Base-by-base conservation (phyloP, 2,113 vertebrate genomes). In the Rhabdornis inornatus region DNA sequence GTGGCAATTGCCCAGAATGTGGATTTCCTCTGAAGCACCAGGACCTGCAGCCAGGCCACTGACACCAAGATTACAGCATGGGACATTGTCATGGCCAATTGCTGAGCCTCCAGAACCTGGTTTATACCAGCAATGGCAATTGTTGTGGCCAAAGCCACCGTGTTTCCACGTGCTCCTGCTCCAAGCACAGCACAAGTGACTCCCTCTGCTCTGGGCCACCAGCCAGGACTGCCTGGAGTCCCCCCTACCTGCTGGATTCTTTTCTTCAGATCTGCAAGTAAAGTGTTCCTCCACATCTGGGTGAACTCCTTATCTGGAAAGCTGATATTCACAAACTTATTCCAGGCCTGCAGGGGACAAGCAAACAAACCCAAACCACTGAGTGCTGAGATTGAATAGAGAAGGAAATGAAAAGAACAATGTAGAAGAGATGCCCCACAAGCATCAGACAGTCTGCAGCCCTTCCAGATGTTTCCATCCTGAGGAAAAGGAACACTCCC, bases 181-280 rank as follows among this genome's bases (percentile, higher is more conserved):
- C 40, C 25, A 24, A 35, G 70, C 65, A 37, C 30, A 55, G 64
- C 44, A 83, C 70, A 45, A 28, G 31, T 10, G 31, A 9, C 7
- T 7, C 24, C 11, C 2, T 1, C n/a, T 4, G 14, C 89, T 19
- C 57, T 16, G 47, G 42, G 2, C 25, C 70, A 15, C 13, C 18
- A 23, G 33, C 56, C 37, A 42, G 2, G 18, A 4, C 55, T 77
- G 57, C 49, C 89, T 22, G 28, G 1, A 31, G 10, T 1, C 23
- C 18, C 13, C n/a, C 37, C 28, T 96, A 99, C 99, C 98, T 98
- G 85, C 70, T 98, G 98, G 94, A 99, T 98, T 50, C 98, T 98
- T 12, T 93, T 98, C 95, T 98, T 94, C 97, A 99, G 95, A 89
- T 99, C 98, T 37, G 5, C 49, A 24, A 97, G 97, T 47, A 99